Evolutionary conservation across 2,888 invertebrate genomes (phyloP).

Genomic region (Sicus ferrugineus): DNA sequence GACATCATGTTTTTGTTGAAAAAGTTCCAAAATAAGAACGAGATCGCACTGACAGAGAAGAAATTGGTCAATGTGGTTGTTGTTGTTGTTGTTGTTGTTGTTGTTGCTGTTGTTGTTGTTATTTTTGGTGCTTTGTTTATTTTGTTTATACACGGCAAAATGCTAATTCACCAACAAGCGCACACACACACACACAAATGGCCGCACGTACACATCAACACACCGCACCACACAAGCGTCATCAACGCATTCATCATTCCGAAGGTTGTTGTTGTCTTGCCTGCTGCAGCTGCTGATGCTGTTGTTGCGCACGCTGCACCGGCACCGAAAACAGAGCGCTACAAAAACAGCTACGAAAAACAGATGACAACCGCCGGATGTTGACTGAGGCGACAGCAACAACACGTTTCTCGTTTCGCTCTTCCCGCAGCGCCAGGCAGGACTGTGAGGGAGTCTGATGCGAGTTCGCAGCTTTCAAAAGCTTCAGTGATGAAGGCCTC

Average conservation of each 20-base stretch:
- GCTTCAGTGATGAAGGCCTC: constrained; percentile 4
- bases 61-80: no score
- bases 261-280: not conserved
- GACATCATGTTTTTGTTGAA: no score
- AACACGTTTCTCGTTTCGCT: not conserved
- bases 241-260: constrained; percentile 26
- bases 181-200: constrained; percentile 2
- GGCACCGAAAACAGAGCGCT: not conserved
- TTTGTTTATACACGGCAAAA: constrained; percentile 1
- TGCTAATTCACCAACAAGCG: constrained; percentile 20
- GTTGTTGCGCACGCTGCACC: constrained; percentile 7
- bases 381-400: not conserved
- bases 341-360: not conserved
- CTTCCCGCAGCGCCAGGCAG: not conserved
- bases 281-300: not conserved
- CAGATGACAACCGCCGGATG: not conserved
- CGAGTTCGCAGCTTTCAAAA: constrained; percentile 14
- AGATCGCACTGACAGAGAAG: not conserved
- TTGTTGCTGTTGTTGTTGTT: not conserved
- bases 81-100: not conserved
- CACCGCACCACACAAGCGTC: not conserved
- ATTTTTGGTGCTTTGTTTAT: constrained; percentile 1
- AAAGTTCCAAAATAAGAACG: not conserved
- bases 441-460: not conserved
- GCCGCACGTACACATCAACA: not conserved